These are phyloP conservation scores for Calliopsis andreniformis DNA, from an alignment of 1,140 invertebrate species.

Conservation along the genomic window DNA sequence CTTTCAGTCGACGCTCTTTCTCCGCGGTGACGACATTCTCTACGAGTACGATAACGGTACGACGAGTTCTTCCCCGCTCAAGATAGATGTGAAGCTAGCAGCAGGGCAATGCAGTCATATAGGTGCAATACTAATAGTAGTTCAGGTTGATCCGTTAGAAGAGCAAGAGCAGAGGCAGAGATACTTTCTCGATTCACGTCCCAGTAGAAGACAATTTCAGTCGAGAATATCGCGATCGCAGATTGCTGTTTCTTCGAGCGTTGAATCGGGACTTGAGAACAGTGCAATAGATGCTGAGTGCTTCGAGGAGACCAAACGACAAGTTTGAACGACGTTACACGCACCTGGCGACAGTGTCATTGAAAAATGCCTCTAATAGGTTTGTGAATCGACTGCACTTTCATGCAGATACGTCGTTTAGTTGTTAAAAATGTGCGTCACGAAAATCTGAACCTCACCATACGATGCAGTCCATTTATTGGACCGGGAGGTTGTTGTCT, in stretches of 20 bases:
- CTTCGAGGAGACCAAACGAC: neutral
- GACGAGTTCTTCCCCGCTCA: neutral
- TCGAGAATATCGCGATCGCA: neutral
- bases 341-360: neutral
- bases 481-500: conserved; percentile 89
- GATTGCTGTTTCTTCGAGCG: neutral
- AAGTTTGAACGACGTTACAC: neutral
- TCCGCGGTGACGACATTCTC: neutral
- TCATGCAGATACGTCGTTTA: conserved; percentile 26
- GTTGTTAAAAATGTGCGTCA: conserved; percentile 36
- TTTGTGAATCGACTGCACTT: conserved; percentile 30
- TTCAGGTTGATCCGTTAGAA: conserved; percentile 19
- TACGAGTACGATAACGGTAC: neutral
- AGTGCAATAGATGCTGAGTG: neutral
- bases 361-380: conserved; percentile 32
- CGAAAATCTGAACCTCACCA: conserved; percentile 32
- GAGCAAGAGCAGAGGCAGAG: neutral
- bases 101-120: neutral
- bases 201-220: conserved; percentile 4
- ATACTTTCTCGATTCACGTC: conserved; percentile 29
- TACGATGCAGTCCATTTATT: conserved; percentile 89
- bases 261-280: neutral
- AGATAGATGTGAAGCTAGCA: neutral
- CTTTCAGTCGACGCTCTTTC: neutral
- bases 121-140: neutral